Evolutionary conservation across 2,888 invertebrate genomes (phyloP), one percentile per base, ranked within the genome.

Genomic region (Platynereis dumerilii): DNA sequence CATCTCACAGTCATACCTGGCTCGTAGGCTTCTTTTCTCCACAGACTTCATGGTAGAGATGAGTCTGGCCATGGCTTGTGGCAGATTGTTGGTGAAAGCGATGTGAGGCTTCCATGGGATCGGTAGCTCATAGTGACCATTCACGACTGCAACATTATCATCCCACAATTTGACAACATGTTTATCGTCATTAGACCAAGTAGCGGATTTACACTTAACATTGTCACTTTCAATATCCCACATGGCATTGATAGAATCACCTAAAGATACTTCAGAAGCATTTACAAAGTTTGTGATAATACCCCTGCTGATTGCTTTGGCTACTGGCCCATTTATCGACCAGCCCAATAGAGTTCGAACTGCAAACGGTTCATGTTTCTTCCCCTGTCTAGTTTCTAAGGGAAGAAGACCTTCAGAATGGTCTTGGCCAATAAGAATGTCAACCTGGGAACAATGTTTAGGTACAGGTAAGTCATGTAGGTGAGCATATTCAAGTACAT

Each of bases 371-470:
- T 52, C 48, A 10, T 48, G 12, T 28, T 29, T 27, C 26, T 27
- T 28, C 2, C 27, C 60, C 7, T 28, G 15, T 20, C 44, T 26
- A 20, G 26, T 45, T 15, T 27, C 45, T 48, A 24, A 7, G 3
- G 60, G 60, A n/a, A 48, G 22, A 5, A 60, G 60, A 27, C 45
- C 52, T n/a, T 52, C 45, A 48, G 60, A 48, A 28, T 48, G 45
- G 28, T 60, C 45, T 44, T 48, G 45, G 3, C 60, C 52, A 2
- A 60, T 60, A 10, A 52, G 20, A 17, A 60, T 26, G 7, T 48
- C 48, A 17, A 60, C 22, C 22, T 60, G 28, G 29, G 45, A 60
- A 48, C n/a, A n/a, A n/a, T n/a, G n/a, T n/a, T n/a, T n/a, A n/a
- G n/a, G n/a, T n/a, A n/a, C n/a, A n/a, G n/a, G n/a, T n/a, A n/a